Conservation (phyloP, 2,888 invertebrate species). For the Cephonodes hylas region DNA sequence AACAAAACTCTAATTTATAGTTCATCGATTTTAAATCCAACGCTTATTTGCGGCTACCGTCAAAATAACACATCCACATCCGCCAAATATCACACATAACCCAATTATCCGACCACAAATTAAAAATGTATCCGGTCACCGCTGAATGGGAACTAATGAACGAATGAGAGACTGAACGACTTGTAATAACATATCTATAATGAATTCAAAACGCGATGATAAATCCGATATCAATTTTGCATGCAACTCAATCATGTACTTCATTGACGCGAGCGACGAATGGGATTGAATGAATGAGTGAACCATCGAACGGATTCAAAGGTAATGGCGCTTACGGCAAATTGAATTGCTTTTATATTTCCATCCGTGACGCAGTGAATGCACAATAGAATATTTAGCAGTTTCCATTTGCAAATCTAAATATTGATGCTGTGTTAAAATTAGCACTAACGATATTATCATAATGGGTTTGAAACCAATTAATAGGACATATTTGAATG, state of each 20-base stretch:
- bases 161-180: not conserved
- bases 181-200: not conserved
- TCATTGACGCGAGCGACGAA: not conserved
- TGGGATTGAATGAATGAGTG: not conserved
- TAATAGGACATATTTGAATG: not conserved
- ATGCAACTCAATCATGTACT: constrained; percentile 2
- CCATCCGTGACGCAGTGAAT: not conserved
- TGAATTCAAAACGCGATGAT: not conserved
- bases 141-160: not conserved
- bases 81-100: not conserved
- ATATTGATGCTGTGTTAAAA: not conserved
- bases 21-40: too few relatives aligned
- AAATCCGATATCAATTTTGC: constrained; percentile 2
- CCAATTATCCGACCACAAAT: not conserved
- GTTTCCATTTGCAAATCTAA: not conserved
- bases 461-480: not conserved
- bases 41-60: not conserved
- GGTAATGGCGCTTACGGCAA: not conserved
- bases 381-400: not conserved
- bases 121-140: not conserved
- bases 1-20: too few relatives aligned
- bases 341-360: not conserved
- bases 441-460: not conserved
- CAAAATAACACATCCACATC: not conserved
- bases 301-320: not conserved